Evolutionary conservation across 1,140 invertebrate species (phyloP).

Genomic region (Heliconius hermathena): DNA sequence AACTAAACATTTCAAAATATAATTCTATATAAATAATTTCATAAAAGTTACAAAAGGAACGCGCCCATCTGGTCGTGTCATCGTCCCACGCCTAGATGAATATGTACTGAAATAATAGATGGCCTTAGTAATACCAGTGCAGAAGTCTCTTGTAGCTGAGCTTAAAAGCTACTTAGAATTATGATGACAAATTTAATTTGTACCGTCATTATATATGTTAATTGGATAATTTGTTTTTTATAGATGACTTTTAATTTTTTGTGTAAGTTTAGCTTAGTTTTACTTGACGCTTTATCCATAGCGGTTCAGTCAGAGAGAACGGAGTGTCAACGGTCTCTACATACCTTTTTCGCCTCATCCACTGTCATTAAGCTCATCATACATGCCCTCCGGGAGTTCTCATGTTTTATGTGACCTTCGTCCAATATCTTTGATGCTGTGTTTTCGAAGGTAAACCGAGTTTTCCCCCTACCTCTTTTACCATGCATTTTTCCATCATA

Average conservation of each 20-base stretch:
- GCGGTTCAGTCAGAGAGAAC: too few species aligned
- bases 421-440: too few species aligned
- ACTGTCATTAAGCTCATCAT: too few species aligned
- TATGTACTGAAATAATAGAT: slow-evolving; percentile 41
- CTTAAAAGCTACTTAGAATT: slow-evolving; percentile 31
- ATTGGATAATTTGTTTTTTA: background rate
- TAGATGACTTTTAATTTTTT: background rate
- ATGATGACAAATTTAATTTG: slow-evolving; percentile 25
- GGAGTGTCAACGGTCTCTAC: too few species aligned
- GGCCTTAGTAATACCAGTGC: slow-evolving; percentile 28
- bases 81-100: slow-evolving; percentile 39
- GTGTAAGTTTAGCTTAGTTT: background rate
- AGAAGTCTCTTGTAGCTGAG: slow-evolving; percentile 30
- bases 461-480: too few species aligned
- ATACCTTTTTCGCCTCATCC: too few species aligned
- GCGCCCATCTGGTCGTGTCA: slow-evolving; percentile 29
- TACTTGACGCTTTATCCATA: too few species aligned
- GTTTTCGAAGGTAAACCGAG: too few species aligned
- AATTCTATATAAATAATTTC: background rate
- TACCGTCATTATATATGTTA: background rate
- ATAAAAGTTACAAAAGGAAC: slow-evolving; percentile 19
- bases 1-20: too few species aligned
- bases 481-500: too few species aligned
- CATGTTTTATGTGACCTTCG: too few species aligned
- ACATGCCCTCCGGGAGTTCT: too few species aligned